Conservation (phyloP, 2,113 vertebrate species). For the Alectura lathami region DNA sequence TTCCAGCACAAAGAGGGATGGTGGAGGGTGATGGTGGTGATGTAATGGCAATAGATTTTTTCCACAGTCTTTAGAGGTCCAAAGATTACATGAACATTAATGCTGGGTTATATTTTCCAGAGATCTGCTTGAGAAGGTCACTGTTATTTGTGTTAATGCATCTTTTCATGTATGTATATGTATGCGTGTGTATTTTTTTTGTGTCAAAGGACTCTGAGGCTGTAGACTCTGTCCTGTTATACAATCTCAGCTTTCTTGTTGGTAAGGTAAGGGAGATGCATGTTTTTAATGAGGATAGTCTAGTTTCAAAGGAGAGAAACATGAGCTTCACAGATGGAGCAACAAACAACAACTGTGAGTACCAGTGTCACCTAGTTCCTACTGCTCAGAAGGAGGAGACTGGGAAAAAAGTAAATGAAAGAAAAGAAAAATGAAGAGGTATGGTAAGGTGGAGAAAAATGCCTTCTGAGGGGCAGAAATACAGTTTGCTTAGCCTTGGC, state of each 20-base stretch:
- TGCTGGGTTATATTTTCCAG: conserved; percentile 45
- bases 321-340: conserved; percentile 49
- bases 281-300: conserved; percentile 38
- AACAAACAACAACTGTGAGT: conserved; percentile 66
- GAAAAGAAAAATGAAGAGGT: background rate
- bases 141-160: conserved; percentile 9
- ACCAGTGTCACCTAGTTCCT: conserved; percentile 22
- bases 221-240: conserved; percentile 68
- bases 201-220: conserved; percentile 67
- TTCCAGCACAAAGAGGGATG: background rate
- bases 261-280: conserved; percentile 72
- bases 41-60: background rate
- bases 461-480: background rate
- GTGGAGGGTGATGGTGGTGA: background rate
- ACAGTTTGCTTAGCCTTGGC: background rate
- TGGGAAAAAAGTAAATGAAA: background rate
- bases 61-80: background rate
- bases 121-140: conserved; percentile 36
- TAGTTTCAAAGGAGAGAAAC: conserved; percentile 63
- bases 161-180: conserved; percentile 56
- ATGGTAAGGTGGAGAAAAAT: background rate
- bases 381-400: background rate
- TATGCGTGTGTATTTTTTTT: conserved; percentile 55
- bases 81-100: conserved; percentile 9
- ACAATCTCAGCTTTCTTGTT: conserved; percentile 74